Conservation (phyloP, 2,888 invertebrate genomes). For the Epirrhoe alternata region DNA sequence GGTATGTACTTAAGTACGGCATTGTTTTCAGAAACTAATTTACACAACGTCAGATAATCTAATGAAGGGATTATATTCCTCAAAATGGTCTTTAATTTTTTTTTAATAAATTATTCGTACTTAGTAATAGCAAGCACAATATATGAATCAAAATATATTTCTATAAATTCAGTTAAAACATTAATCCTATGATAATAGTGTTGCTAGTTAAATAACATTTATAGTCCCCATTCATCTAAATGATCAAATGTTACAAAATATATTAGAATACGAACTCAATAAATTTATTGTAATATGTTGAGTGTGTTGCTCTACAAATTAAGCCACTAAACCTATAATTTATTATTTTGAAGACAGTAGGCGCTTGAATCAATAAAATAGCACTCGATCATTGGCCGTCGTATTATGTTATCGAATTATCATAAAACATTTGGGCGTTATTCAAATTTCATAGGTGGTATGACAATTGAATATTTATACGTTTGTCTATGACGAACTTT, state of each 20-base stretch:
- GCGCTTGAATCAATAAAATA: conserved; percentile 17
- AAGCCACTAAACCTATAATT: conserved; percentile 5
- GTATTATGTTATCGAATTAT: conserved; percentile 24
- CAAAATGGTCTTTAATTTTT: no score
- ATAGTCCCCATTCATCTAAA: background rate
- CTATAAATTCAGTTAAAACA: background rate
- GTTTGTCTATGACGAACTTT: background rate
- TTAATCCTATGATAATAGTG: background rate
- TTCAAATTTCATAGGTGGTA: conserved; percentile 5
- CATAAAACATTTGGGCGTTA: conserved; percentile 17
- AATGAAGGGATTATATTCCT: no score
- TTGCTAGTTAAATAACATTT: background rate
- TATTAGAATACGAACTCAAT: background rate
- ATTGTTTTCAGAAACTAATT: no score
- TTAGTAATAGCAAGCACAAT: no score
- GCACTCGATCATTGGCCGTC: conserved; percentile 25
- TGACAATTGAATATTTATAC: conserved; percentile 4
- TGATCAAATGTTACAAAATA: background rate
- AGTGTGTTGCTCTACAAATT: conserved; percentile 6
- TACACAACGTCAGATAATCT: no score
- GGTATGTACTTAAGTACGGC: no score
- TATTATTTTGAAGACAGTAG: conserved; percentile 10
- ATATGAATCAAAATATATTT: background rate
- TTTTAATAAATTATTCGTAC: no score
- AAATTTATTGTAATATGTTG: background rate